Evolutionary conservation across 1,140 invertebrate species (phyloP).

Genomic region (Rhysida immarginata): DNA sequence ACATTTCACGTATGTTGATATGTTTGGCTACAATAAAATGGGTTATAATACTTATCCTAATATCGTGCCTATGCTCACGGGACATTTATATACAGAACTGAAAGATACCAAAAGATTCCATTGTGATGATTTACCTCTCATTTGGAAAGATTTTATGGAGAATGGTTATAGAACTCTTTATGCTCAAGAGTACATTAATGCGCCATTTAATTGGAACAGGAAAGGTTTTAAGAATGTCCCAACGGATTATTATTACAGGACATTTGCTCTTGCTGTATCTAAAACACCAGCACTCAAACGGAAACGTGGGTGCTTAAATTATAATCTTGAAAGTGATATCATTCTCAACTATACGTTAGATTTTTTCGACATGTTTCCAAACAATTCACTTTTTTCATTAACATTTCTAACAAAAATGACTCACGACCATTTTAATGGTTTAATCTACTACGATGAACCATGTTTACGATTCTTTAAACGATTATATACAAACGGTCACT

Average conservation of each 20-base stretch:
- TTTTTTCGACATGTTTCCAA: slow-evolving; percentile 10
- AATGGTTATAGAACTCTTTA: slow-evolving; percentile 34
- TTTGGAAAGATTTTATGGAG: slow-evolving; percentile 34
- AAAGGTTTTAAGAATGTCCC: slow-evolving; percentile 31
- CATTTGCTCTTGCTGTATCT: slow-evolving; percentile 19
- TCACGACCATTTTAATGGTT: slow-evolving; percentile 24
- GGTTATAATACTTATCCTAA: slow-evolving; percentile 61
- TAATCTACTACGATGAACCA: slow-evolving; percentile 24
- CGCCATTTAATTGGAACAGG: slow-evolving; percentile 33
- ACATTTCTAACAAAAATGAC: slow-evolving; percentile 26
- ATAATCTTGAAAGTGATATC: slow-evolving; percentile 18
- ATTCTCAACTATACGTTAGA: slow-evolving; percentile 6
- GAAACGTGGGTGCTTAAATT: slow-evolving; percentile 4
- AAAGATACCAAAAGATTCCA: slow-evolving; percentile 23
- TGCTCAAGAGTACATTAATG: slow-evolving; percentile 34
- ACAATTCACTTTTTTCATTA: slow-evolving; percentile 23
- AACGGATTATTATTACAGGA: slow-evolving; percentile 33
- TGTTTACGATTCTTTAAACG: slow-evolving; percentile 21
- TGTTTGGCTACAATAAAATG: slow-evolving; percentile 21
- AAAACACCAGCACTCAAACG: slow-evolving; percentile 11
- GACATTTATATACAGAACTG: slow-evolving; percentile 26
- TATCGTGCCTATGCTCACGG: slow-evolving; percentile 52
- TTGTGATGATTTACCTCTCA: slow-evolving; percentile 29
- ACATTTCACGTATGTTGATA: slow-evolving; percentile 15
- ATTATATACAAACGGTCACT: slow-evolving; percentile 17